Evolutionary conservation across 2,888 invertebrate genomes (phyloP).

Genomic region (Trissonchulus latispiculum): DNA sequence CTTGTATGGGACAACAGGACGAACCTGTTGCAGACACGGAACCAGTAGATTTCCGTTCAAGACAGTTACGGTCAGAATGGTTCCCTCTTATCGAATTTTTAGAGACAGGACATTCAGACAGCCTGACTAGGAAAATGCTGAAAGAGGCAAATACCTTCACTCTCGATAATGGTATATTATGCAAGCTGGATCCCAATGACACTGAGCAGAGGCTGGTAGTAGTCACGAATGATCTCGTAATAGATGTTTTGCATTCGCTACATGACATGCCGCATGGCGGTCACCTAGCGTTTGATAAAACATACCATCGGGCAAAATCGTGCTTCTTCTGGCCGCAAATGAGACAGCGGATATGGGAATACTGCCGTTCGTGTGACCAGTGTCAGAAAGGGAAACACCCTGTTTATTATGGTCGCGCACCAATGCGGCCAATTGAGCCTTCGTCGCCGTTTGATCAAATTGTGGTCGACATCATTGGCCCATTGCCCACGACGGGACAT

Average conservation of each 20-base stretch:
- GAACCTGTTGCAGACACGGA: no score
- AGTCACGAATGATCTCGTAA: not conserved
- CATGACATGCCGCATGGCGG: not conserved
- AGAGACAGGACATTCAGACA: not conserved
- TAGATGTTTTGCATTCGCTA: not conserved
- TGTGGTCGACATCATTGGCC: slow-evolving; percentile 28
- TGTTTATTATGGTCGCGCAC: not conserved
- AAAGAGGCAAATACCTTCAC: not conserved
- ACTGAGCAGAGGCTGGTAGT: not conserved
- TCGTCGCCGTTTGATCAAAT: slow-evolving; percentile 29
- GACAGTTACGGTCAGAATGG: not conserved
- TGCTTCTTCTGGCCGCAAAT: not conserved
- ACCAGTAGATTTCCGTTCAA: not conserved
- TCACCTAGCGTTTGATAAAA: not conserved
- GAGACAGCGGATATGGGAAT: not conserved
- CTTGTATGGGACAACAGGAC: no score
- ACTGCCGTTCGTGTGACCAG: not conserved
- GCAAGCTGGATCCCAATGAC: not conserved
- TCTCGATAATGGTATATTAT: not conserved
- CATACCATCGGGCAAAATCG: not conserved
- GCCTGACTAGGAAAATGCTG: not conserved
- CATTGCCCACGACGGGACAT: slow-evolving; percentile 20
- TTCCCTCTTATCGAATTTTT: not conserved
- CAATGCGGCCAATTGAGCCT: slow-evolving; percentile 21
- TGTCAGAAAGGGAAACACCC: slow-evolving; percentile 3